Evolutionary conservation across 2,113 vertebrate genomes (phyloP).

Genomic region (Hydrolagus affinis): DNA sequence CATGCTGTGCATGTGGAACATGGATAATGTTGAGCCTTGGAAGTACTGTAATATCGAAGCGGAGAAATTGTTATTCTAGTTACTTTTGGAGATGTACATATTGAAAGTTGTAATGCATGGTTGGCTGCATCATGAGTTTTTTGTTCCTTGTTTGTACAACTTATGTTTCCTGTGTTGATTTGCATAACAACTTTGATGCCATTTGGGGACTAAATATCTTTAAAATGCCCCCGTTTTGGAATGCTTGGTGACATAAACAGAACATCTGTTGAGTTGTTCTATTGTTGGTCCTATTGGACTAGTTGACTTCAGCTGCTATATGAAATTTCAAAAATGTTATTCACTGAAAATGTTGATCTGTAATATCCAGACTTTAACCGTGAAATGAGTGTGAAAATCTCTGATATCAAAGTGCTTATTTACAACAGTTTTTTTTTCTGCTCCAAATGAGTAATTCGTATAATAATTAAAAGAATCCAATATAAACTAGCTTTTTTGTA

Average conservation of each 20-base stretch:
- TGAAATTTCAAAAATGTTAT: not conserved
- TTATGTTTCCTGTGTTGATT: conserved; percentile 3
- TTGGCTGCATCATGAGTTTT: not conserved
- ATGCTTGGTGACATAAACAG: not conserved
- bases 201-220: not conserved
- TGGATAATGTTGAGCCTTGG: too few species aligned
- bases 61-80: too few species aligned
- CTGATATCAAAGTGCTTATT: not conserved
- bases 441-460: not conserved
- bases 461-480: too few species aligned
- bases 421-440: not conserved
- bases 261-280: not conserved
- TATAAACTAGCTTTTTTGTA: too few species aligned
- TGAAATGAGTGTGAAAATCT: not conserved
- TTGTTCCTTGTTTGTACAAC: not conserved
- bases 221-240: not conserved
- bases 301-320: not conserved
- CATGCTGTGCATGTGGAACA: too few species aligned
- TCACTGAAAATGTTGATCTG: not conserved
- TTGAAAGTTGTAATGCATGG: too few species aligned
- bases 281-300: not conserved
- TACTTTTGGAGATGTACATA: too few species aligned
- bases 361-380: not conserved
- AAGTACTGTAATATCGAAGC: too few species aligned
- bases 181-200: conserved; percentile 6